These are phyloP conservation scores for Clangula hyemalis DNA, from an alignment of 2,797 vertebrate species.

Conservation along the genomic window DNA sequence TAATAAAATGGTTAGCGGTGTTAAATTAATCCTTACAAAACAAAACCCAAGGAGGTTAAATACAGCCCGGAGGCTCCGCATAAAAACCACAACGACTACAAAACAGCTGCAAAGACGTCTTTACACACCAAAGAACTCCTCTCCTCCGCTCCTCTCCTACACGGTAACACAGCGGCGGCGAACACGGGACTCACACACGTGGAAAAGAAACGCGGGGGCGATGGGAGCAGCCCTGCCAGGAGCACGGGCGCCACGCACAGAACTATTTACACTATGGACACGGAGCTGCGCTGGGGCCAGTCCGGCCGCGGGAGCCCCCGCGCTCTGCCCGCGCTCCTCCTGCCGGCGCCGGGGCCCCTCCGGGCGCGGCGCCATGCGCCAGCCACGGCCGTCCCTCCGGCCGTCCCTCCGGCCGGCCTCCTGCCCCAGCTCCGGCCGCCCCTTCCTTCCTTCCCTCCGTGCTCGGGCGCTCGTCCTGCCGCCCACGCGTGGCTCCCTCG, in stretches of 20 bases:
- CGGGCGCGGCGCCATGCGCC: not conserved
- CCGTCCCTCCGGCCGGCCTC: not conserved
- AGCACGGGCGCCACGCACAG: not conserved
- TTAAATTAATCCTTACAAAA: constrained; percentile 81
- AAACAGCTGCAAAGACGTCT: constrained; percentile 71
- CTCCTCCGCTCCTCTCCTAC: not conserved
- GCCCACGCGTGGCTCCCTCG: not conserved
- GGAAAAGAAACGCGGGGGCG: not conserved
- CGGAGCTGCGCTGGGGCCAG: not conserved
- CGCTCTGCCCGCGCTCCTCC: not conserved
- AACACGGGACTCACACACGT: not conserved
- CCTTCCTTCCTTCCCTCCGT: not conserved
- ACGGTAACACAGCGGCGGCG: not conserved
- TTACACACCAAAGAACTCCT: constrained; percentile 36
- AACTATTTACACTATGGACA: constrained; percentile 51
- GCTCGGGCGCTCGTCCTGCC: not conserved
- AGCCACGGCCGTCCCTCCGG: not conserved
- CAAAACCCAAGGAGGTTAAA: constrained; percentile 68
- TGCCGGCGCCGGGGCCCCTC: rapidly evolving
- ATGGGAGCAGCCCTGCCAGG: not conserved
- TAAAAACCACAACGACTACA: constrained; percentile 67
- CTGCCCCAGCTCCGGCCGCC: not conserved
- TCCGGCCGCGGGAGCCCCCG: not conserved
- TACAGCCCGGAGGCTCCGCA: constrained; percentile 19
- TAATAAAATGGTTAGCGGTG: constrained; percentile 81